phyloP scores from a whole-genome alignment of 2,797 vertebrate genomes.

The Zenarchopterus dispar region DNA sequence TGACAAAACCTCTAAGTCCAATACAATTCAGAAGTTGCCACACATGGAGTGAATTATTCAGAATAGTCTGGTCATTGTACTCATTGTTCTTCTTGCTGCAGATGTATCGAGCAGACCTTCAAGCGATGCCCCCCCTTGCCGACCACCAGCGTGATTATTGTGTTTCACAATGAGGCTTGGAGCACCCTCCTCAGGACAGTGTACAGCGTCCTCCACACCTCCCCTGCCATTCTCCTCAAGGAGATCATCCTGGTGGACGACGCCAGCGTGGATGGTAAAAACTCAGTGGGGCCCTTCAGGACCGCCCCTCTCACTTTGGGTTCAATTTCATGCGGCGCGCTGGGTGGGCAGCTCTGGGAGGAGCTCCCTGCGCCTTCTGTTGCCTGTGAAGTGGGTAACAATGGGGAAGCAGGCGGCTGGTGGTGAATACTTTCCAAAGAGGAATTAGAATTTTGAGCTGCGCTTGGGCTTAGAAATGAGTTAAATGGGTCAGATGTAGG shows the following conservation, averaged over 20 bases:
- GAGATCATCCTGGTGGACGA: conserved; percentile 99
- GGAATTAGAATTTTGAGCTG: conserved; percentile 43
- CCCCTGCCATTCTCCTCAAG: conserved; percentile 93
- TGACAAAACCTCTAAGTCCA: background rate
- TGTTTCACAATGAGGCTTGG: conserved; percentile 99
- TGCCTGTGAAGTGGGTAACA: conserved; percentile 61
- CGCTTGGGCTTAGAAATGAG: conserved; percentile 9
- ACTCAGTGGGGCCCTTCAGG: conserved; percentile 35
- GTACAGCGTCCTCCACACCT: conserved; percentile 96
- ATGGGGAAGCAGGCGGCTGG: conserved; percentile 51
- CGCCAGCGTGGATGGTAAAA: conserved; percentile 94
- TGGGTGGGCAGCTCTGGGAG: conserved; percentile 57
- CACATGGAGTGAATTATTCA: conserved; percentile 46
- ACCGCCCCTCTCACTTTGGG: conserved; percentile 47
- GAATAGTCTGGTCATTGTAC: conserved; percentile 62
- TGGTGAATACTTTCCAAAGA: conserved; percentile 67
- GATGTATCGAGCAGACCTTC: conserved; percentile 98
- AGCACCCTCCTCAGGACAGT: conserved; percentile 96
- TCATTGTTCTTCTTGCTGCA: conserved; percentile 63
- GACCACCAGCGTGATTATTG: conserved; percentile 96
- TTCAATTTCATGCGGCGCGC: conserved; percentile 59
- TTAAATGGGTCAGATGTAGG: conserved; percentile 51
- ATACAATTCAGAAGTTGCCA: conserved; percentile 47
- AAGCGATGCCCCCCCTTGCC: conserved; percentile 92
- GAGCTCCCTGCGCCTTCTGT: conserved; percentile 37